Percentiles rank a stretch among this genome's conserved stretches.
These are phyloP conservation scores for Akabosia matsudoensis DNA, from an alignment of 1,140 invertebrate species.

Conservation along the genomic window DNA sequence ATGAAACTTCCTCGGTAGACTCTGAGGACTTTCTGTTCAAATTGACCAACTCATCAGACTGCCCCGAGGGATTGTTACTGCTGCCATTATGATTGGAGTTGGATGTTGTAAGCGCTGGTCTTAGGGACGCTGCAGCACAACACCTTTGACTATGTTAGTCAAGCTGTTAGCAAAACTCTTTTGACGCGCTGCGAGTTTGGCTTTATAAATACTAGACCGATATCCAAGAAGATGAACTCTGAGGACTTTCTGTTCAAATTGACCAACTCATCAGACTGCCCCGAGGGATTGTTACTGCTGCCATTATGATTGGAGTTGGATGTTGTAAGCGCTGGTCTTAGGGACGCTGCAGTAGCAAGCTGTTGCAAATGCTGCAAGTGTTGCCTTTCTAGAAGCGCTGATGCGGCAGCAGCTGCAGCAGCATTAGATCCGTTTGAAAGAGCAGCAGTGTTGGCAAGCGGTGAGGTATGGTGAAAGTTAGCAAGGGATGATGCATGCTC, in stretches of 20 bases:
- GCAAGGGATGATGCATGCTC: conserved; percentile 12
- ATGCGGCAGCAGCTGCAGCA: neutral
- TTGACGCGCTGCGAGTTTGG: neutral
- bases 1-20: conserved; percentile 2
- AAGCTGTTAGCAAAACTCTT: neutral
- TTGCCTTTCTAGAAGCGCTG: conserved; percentile 6
- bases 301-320: neutral
- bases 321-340: conserved; percentile 7
- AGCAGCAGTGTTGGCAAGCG: neutral
- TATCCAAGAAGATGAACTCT: neutral
- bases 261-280: neutral
- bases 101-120: neutral
- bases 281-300: neutral
- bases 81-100: conserved; percentile 1
- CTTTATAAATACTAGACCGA: neutral
- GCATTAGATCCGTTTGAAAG: conserved; percentile 2
- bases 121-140: too few relatives aligned
- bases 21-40: conserved; percentile 20
- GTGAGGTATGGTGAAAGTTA: conserved; percentile 10
- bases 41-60: neutral
- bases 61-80: neutral
- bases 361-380: conserved; percentile 12
- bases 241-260: conserved; percentile 20
- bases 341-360: conserved; percentile 2
- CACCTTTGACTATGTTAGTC: neutral